Base-by-base conservation (phyloP, 1,140 invertebrate species). In the Caenorhabditis briggsae region DNA sequence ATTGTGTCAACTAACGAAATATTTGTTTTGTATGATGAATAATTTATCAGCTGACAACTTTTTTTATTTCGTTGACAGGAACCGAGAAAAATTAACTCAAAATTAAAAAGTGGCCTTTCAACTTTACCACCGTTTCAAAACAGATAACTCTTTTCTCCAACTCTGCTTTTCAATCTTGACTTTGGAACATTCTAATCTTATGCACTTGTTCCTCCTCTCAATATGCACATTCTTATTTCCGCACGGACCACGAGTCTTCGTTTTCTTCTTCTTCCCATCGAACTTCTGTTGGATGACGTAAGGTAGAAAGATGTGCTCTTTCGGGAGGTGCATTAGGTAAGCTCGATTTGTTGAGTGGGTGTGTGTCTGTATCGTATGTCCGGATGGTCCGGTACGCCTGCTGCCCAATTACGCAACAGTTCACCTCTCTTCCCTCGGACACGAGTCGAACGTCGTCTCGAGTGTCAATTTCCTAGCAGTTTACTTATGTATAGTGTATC, bases 401-500 rank as follows among this genome's bases (percentile, higher is more conserved):
- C 70, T 78, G 70, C 70, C 70, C 12, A 23, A 33, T 78, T 78
- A n/a, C 70, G 70, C 70, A 78, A 78, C 70, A 78, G 70, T 78
- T 78, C 70, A 78, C 46, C 70, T 50, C 43, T 23, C 70, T n/a
- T 46, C 12, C 61, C 33, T 33, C 33, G 33, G 33, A 65, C 61
- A 20, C 20, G n/a, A 33, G 33, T 33, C 33, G 33, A 33, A 33
- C 59, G 11, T 20, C n/a, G 14, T 50, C 46, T 50, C n/a, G 46
- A 23, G 70, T 50, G 70, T 78, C 70, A 50, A 23, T 78, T 78
- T 78, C 70, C 59, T 61, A 20, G 3, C 23, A 25, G 59, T 61
- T 78, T 78, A 78, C 70, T 78, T 50, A 46, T 78, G 70, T 50
- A 78, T 78, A 78, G 46, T 78, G 70, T 78, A 78, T 78, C 43